Conservation (phyloP, 2,888 invertebrate genomes). For the Eulithis testata region DNA sequence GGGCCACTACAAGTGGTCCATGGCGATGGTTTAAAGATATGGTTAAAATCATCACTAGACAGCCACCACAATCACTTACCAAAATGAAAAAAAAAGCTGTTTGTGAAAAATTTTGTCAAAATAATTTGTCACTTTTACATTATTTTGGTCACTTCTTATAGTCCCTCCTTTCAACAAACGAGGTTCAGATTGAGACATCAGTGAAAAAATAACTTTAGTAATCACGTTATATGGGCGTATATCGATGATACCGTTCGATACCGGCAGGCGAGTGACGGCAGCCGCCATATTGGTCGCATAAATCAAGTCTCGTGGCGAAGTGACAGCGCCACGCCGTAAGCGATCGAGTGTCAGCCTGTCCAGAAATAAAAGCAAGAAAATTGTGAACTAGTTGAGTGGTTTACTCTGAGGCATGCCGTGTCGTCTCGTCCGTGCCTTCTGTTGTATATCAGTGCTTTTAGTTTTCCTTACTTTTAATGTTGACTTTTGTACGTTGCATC, state of each 20-base stretch:
- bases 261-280: constrained; percentile 73
- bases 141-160: constrained; percentile 2
- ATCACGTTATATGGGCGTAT: constrained; percentile 52
- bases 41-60: background rate
- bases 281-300: constrained; percentile 83
- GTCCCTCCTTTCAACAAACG: constrained; percentile 20
- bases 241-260: constrained; percentile 75
- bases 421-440: constrained; percentile 57
- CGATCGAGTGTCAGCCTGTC: constrained; percentile 81
- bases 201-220: constrained; percentile 38
- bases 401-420: constrained; percentile 74
- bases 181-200: constrained; percentile 31
- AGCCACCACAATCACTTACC: too few species aligned
- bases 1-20: too few species aligned
- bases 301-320: constrained; percentile 78
- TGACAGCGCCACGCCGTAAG: constrained; percentile 79
- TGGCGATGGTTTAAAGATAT: background rate
- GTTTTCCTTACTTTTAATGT: constrained; percentile 15
- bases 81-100: too few species aligned
- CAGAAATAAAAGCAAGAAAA: constrained; percentile 80
- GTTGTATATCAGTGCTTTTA: constrained; percentile 28
- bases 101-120: too few species aligned
- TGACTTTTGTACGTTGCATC: background rate
- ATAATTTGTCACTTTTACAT: too few species aligned
- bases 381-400: constrained; percentile 80